These are phyloP conservation scores for Noctua janthina DNA, from an alignment of 2,888 invertebrate species.

Conservation along the genomic window DNA sequence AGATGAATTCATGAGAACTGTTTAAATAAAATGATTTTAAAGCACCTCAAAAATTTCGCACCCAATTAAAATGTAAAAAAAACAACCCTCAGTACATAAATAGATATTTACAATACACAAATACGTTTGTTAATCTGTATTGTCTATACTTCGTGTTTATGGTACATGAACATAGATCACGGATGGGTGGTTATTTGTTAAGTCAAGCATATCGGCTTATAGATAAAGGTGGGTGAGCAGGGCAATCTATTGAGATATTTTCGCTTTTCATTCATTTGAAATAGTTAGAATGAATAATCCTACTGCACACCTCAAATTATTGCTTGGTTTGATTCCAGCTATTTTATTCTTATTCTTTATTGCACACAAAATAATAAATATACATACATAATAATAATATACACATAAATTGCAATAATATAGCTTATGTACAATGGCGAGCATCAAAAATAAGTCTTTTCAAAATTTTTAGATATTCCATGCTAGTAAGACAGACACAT, in stretches of 20 bases:
- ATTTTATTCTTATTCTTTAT: background rate
- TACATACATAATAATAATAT: too few species aligned
- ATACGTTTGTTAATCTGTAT: constrained; percentile 27
- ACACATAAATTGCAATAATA: too few species aligned
- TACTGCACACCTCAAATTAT: background rate
- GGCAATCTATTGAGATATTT: constrained; percentile 7
- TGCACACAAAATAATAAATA: too few species aligned
- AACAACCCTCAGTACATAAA: background rate
- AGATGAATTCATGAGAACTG: background rate
- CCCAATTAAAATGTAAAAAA: constrained; percentile 37
- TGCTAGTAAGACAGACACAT: too few species aligned
- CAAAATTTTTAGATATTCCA: too few species aligned
- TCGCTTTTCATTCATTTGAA: constrained; percentile 2
- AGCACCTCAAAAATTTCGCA: background rate
- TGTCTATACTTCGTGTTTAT: constrained; percentile 27
- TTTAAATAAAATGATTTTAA: background rate
- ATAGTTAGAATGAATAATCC: constrained; percentile 4
- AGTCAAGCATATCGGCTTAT: constrained; percentile 40
- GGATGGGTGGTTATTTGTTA: constrained; percentile 32
- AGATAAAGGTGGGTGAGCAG: constrained; percentile 21
- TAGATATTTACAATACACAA: background rate
- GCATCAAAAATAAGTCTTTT: too few species aligned
- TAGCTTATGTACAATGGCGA: too few species aligned
- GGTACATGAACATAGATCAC: constrained; percentile 41
- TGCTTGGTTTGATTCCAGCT: too few species aligned